Percentiles rank a stretch among this genome's conserved stretches.
Evolutionary conservation across 1,140 invertebrate genomes (phyloP).

Genomic region (Ceratina australensis): DNA sequence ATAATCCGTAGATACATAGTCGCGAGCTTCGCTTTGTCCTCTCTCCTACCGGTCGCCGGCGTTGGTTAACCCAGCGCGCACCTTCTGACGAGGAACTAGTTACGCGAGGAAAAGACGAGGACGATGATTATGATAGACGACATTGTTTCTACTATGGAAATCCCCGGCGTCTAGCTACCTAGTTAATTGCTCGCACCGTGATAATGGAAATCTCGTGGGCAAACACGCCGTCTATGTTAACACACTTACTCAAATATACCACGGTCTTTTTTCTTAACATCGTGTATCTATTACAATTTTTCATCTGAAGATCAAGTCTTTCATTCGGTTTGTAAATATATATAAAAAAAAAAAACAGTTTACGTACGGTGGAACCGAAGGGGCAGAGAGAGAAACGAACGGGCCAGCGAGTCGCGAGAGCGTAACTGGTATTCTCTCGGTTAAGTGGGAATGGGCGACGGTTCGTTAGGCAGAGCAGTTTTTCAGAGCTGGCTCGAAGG

Average conservation of each 20-base stretch:
- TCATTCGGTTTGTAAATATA: no score
- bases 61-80: not conserved
- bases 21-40: slow-evolving; percentile 12
- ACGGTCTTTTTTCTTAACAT: no score
- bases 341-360: not conserved
- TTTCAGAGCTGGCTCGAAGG: slow-evolving; percentile 67
- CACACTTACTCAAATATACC: no score
- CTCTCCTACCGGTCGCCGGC: not conserved
- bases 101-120: not conserved
- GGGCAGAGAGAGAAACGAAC: slow-evolving; percentile 31
- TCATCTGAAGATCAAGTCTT: not conserved
- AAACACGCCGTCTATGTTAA: not conserved
- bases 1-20: slow-evolving; percentile 60
- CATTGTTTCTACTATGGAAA: not conserved
- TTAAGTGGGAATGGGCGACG: slow-evolving; percentile 73
- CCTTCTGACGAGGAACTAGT: not conserved
- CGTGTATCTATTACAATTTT: no score
- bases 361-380: not conserved
- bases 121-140: not conserved
- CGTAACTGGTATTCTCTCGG: slow-evolving; percentile 68
- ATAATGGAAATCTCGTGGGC: not conserved
- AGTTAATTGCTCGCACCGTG: not conserved
- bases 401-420: slow-evolving; percentile 56
- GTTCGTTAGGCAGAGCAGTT: slow-evolving; percentile 77
- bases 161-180: slow-evolving; percentile 2